Evolutionary conservation across 2,888 invertebrate species (phyloP).

Genomic region (Didymodactylos carnosus): DNA sequence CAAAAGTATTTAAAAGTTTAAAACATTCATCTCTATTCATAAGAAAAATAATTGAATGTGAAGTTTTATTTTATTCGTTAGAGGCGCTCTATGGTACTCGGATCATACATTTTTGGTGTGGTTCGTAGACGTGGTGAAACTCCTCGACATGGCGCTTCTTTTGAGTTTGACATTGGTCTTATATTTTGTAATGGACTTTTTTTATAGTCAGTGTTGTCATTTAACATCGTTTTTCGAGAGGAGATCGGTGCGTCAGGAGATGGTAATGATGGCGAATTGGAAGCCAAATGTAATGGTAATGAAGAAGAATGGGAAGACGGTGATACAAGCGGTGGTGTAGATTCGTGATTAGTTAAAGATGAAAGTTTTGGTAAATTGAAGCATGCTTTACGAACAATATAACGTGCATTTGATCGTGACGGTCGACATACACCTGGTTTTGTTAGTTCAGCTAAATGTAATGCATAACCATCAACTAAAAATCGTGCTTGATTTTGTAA

Average conservation of each 20-base stretch:
- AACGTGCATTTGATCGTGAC: background rate
- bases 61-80: too few relatives aligned
- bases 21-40: too few relatives aligned
- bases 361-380: background rate
- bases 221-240: background rate
- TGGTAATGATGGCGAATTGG: too few relatives aligned
- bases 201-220: background rate
- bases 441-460: background rate
- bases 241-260: background rate
- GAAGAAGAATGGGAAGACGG: background rate
- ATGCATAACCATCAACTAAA: background rate
- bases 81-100: too few relatives aligned
- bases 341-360: background rate
- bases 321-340: background rate
- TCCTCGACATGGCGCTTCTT: background rate
- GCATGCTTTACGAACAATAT: background rate
- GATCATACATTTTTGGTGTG: background rate
- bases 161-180: background rate
- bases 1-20: too few relatives aligned
- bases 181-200: background rate
- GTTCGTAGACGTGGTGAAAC: background rate
- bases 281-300: too few relatives aligned
- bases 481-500: slow-evolving; percentile 16
- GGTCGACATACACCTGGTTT: background rate
- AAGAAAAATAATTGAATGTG: too few relatives aligned